phyloP scores from a whole-genome alignment of 2,113 vertebrate species.

The Thryonomys swinderianus region DNA sequence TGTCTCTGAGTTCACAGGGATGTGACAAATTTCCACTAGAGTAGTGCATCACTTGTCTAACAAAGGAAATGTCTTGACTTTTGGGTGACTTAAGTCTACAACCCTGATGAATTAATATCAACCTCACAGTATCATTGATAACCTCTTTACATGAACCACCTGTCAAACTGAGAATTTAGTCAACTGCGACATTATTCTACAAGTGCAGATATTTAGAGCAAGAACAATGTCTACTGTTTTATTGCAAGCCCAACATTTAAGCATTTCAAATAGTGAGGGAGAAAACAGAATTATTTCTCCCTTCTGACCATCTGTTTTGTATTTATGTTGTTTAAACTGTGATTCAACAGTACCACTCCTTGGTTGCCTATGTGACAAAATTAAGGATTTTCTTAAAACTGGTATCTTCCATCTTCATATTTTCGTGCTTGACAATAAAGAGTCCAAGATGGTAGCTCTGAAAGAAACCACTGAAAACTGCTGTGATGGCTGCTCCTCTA shows the following conservation, averaged over 20 bases:
- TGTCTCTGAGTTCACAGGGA: background rate
- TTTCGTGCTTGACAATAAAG: background rate
- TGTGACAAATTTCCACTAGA: background rate
- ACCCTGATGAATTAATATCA: background rate
- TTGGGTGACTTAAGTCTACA: background rate
- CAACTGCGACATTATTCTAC: background rate
- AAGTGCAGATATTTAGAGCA: background rate
- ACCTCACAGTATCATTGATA: background rate
- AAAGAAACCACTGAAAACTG: background rate
- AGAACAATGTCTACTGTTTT: background rate
- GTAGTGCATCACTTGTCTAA: background rate
- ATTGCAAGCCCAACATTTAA: background rate
- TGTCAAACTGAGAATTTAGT: background rate
- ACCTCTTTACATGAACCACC: background rate
- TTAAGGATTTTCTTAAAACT: background rate
- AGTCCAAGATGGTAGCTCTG: background rate
- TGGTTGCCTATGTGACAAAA: background rate
- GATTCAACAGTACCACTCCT: background rate
- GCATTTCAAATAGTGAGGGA: background rate
- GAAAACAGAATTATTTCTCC: background rate
- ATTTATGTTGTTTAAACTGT: background rate
- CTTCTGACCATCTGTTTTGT: background rate
- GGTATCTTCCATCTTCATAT: background rate
- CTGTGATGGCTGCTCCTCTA: background rate
- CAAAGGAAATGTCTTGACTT: background rate